Conservation (phyloP, 1,140 invertebrate genomes). For the Leptestheria dahalacensis region DNA sequence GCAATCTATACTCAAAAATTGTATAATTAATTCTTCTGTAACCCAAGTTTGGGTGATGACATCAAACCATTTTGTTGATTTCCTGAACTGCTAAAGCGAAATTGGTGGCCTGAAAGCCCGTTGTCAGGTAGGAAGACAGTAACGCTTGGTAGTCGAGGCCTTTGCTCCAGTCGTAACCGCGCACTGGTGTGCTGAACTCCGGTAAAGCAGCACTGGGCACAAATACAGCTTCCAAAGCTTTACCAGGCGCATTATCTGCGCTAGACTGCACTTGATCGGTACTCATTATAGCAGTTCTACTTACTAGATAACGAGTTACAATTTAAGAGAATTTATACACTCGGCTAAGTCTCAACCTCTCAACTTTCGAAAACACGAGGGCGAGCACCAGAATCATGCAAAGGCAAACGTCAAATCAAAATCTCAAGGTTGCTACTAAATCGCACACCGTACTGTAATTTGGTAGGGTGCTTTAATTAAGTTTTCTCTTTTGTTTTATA, state of each 20-base stretch:
- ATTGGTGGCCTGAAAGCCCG: constrained; percentile 93
- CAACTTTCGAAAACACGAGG: too few species aligned
- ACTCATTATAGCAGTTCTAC: neutral
- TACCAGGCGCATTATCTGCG: neutral
- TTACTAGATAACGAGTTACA: neutral
- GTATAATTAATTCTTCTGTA: neutral
- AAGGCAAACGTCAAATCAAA: too few species aligned
- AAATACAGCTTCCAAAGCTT: constrained; percentile 16
- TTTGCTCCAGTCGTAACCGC: constrained; percentile 75
- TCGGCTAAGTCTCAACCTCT: too few species aligned
- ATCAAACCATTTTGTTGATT: constrained; percentile 75
- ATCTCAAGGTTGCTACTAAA: too few species aligned
- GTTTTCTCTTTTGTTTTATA: too few species aligned
- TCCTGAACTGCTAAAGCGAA: constrained; percentile 80
- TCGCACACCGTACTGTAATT: too few species aligned
- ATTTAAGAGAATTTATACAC: too few species aligned
- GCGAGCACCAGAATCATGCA: too few species aligned
- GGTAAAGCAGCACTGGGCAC: constrained; percentile 7
- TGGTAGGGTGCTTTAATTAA: too few species aligned
- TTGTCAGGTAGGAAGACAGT: constrained; percentile 58
- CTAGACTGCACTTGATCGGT: neutral
- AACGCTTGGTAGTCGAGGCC: constrained; percentile 77
- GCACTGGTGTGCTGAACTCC: constrained; percentile 5
- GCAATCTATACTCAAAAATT: constrained; percentile 27
- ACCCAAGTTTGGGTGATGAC: neutral